Evolutionary conservation across 2,888 invertebrate genomes (phyloP).

Genomic region (Callimorpha dominula): DNA sequence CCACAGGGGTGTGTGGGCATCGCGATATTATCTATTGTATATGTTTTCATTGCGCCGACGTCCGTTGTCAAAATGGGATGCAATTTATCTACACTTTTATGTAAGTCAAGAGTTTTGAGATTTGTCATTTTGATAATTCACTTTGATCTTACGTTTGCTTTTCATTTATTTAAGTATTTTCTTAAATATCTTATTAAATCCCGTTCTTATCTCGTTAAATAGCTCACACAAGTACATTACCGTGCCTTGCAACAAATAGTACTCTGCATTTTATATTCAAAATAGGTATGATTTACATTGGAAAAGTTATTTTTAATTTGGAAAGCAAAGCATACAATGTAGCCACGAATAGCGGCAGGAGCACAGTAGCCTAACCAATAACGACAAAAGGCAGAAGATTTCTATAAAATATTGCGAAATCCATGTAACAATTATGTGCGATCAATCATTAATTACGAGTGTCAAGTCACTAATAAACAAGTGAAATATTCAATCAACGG

Average conservation of each 20-base stretch:
- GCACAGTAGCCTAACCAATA: too few relatives aligned
- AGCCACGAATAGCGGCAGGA: too few relatives aligned
- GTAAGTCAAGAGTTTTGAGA: slow-evolving; percentile 39
- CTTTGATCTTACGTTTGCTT: slow-evolving; percentile 28
- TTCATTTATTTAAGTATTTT: not conserved
- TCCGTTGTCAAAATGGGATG: slow-evolving; percentile 48
- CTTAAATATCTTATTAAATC: not conserved
- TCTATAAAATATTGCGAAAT: not conserved
- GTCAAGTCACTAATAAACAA: slow-evolving; percentile 57
- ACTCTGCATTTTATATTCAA: too few relatives aligned
- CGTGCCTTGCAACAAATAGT: too few relatives aligned
- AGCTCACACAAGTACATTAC: too few relatives aligned
- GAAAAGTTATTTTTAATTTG: too few relatives aligned
- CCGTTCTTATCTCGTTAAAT: not conserved
- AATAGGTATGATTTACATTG: too few relatives aligned
- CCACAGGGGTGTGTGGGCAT: slow-evolving; percentile 65
- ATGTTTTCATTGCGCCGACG: slow-evolving; percentile 49
- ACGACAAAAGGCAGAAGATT: too few relatives aligned
- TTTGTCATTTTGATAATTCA: slow-evolving; percentile 44
- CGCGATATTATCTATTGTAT: slow-evolving; percentile 60
- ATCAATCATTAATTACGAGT: slow-evolving; percentile 40
- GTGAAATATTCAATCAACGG: slow-evolving; percentile 70
- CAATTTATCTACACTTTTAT: slow-evolving; percentile 49
- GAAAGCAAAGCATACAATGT: too few relatives aligned
- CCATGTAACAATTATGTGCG: not conserved